Evolutionary conservation across 2,888 invertebrate genomes (phyloP).

Genomic region (Cylloceria caligata): DNA sequence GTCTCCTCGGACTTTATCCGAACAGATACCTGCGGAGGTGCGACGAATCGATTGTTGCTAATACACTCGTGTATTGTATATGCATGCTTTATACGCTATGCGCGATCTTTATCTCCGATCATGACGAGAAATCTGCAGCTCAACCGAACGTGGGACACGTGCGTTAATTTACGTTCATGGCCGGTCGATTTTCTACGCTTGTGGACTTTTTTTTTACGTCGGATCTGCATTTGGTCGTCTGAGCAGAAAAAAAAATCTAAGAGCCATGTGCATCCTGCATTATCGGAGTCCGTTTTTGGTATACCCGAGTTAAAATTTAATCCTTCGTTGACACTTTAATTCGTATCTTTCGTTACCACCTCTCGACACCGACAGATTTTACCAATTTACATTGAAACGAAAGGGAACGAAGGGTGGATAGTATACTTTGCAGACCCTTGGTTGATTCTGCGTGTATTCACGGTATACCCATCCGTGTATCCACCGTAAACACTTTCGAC

Average conservation of each 20-base stretch:
- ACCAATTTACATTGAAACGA: too few species aligned
- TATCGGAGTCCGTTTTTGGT: not conserved
- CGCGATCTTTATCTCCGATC: conserved; percentile 40
- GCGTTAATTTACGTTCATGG: conserved; percentile 52
- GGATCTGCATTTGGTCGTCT: not conserved
- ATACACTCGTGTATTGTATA: conserved; percentile 26
- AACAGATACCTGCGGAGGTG: conserved; percentile 26
- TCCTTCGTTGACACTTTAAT: too few species aligned
- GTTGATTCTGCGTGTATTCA: too few species aligned
- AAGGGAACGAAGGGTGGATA: too few species aligned
- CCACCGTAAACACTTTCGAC: too few species aligned
- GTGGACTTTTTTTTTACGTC: conserved; percentile 25
- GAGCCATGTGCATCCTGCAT: not conserved
- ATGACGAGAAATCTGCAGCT: conserved; percentile 24
- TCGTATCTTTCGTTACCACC: too few species aligned
- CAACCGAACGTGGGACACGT: not conserved
- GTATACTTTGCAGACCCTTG: too few species aligned
- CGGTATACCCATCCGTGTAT: too few species aligned
- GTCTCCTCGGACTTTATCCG: conserved; percentile 12
- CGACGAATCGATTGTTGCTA: conserved; percentile 34
- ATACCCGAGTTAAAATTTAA: too few species aligned
- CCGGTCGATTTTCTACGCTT: conserved; percentile 42
- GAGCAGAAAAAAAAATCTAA: not conserved
- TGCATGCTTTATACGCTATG: conserved; percentile 3
- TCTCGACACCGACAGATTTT: too few species aligned